These are phyloP conservation scores for Phycodurus eques DNA, from an alignment of 2,113 vertebrate genomes.

Conservation along the genomic window DNA sequence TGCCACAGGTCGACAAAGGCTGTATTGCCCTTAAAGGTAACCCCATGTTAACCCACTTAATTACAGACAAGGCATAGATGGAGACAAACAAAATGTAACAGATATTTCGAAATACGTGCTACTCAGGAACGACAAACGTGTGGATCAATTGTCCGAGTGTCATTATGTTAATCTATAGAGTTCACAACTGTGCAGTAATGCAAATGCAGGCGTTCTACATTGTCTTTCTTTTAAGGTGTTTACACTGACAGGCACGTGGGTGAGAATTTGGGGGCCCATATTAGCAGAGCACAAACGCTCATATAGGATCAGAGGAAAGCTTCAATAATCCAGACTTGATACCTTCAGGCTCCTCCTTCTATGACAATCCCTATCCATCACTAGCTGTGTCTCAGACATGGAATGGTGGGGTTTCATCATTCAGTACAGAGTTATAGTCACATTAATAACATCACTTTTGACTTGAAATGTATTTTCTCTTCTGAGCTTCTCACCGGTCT, in stretches of 20 bases:
- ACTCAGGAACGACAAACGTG: neutral
- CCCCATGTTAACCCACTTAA: conserved; percentile 44
- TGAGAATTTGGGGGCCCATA: conserved; percentile 15
- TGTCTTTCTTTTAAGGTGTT: conserved; percentile 6
- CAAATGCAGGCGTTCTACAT: conserved; percentile 17
- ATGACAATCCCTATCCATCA: conserved; percentile 9
- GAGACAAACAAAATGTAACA: neutral
- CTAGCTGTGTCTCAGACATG: neutral
- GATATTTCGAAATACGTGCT: neutral
- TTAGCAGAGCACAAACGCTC: conserved; percentile 43
- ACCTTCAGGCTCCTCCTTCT: neutral
- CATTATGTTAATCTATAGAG: neutral
- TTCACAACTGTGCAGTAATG: neutral
- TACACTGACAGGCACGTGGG: conserved; percentile 14
- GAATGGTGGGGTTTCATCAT: conserved; percentile 1
- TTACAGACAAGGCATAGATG: neutral
- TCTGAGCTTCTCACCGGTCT: too few relatives aligned
- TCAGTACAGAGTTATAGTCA: neutral
- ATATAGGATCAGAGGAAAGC: conserved; percentile 30
- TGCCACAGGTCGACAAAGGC: conserved; percentile 20
- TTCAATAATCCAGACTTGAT: conserved; percentile 35
- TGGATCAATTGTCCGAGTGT: neutral
- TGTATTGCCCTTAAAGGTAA: conserved; percentile 34
- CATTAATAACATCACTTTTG: neutral
- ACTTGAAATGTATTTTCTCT: neutral